Evolutionary conservation across 2,888 invertebrate genomes (phyloP).

Genomic region (Leucozona laternaria): DNA sequence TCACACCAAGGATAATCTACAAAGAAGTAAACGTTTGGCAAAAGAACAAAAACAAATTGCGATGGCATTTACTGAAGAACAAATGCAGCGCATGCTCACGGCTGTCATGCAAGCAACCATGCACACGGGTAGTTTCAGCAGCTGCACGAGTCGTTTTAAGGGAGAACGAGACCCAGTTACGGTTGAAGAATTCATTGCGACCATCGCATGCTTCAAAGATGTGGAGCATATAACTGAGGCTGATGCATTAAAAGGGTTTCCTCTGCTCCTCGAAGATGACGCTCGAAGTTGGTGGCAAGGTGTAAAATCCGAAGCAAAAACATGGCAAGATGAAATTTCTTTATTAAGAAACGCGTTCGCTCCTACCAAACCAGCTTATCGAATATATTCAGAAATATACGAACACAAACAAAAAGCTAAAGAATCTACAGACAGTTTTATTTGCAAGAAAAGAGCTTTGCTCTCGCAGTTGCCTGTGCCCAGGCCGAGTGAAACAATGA

Average conservation of each 20-base stretch:
- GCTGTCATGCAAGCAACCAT: neutral
- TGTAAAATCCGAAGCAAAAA: neutral
- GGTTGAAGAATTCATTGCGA: constrained; percentile 69
- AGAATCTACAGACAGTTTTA: no score
- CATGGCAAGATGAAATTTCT: neutral
- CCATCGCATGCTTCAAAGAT: constrained; percentile 49
- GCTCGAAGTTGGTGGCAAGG: neutral
- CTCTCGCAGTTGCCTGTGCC: no score
- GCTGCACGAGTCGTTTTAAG: constrained; percentile 31
- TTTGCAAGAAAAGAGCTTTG: no score
- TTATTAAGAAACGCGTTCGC: neutral
- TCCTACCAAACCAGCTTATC: neutral
- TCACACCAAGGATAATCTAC: neutral
- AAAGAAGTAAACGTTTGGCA: no score
- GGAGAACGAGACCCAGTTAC: constrained; percentile 53
- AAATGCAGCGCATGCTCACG: neutral
- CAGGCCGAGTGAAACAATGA: no score
- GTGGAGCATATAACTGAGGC: constrained; percentile 66
- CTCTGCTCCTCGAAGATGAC: neutral
- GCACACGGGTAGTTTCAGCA: neutral
- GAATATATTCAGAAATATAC: constrained; percentile 7
- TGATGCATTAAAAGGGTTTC: no score
- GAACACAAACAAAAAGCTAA: neutral
- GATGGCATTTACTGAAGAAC: no score
- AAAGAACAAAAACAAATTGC: no score